Conservation (phyloP, 2,888 invertebrate species). For the Tachina fera region DNA sequence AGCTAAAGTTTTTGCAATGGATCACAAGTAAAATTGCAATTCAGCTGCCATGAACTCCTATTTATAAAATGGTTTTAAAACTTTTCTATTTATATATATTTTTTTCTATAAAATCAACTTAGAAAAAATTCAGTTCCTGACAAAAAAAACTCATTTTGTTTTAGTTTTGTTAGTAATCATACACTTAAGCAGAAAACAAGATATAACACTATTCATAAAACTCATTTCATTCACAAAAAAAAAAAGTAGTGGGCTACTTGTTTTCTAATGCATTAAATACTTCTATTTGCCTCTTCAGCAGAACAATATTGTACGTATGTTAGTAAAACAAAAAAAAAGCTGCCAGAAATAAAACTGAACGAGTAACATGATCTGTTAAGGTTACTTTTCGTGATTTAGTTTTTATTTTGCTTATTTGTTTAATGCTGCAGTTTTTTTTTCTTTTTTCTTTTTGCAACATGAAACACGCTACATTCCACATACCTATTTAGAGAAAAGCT, state of each 20-base stretch:
- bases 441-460: constrained; percentile 59
- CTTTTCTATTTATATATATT: too few relatives aligned
- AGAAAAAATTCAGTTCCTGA: background rate
- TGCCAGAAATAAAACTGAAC: constrained; percentile 49
- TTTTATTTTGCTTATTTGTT: constrained; percentile 34
- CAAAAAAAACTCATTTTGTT: background rate
- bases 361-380: constrained; percentile 69
- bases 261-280: constrained; percentile 16
- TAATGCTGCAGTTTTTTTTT: constrained; percentile 11
- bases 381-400: constrained; percentile 68
- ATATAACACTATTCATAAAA: constrained; percentile 10
- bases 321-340: constrained; percentile 24
- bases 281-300: constrained; percentile 15
- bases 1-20: too few relatives aligned
- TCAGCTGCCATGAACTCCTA: background rate
- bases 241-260: constrained; percentile 25
- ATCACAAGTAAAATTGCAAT: too few relatives aligned
- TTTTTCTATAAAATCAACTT: background rate
- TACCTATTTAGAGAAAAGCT: constrained; percentile 34
- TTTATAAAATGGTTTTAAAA: background rate
- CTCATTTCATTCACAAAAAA: constrained; percentile 48
- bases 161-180: background rate
- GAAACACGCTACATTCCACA: constrained; percentile 61
- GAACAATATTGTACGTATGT: constrained; percentile 23
- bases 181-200: background rate